Evolutionary conservation across 2,113 vertebrate genomes (phyloP).

Genomic region (Alces alces): DNA sequence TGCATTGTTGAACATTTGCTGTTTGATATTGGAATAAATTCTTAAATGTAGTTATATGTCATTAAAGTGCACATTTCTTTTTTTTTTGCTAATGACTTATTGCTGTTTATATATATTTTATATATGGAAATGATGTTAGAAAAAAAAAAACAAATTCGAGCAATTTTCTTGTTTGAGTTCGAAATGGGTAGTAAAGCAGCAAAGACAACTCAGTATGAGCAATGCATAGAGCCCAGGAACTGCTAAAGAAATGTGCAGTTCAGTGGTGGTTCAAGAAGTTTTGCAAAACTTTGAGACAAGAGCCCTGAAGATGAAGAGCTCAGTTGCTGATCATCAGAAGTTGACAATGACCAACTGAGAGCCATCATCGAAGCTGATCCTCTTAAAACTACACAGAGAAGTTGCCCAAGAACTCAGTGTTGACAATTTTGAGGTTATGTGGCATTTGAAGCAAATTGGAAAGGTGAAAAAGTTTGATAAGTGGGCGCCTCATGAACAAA

Average conservation of each 20-base stretch:
- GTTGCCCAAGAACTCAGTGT: not conserved
- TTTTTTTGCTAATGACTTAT: not conserved
- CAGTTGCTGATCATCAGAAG: not conserved
- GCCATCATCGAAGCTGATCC: not conserved
- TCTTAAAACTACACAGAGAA: not conserved
- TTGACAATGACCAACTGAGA: not conserved
- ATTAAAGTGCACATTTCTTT: not conserved
- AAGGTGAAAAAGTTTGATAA: not conserved
- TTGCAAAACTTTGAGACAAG: not conserved
- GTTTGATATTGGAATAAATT: not conserved
- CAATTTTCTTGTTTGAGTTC: not conserved
- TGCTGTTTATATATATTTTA: not conserved
- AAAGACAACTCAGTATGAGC: not conserved
- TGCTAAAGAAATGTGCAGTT: not conserved
- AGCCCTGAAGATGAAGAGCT: not conserved
- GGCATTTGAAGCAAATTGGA: not conserved
- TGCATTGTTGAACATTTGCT: not conserved
- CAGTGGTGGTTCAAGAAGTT: not conserved
- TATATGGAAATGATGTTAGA: not conserved
- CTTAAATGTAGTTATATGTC: not conserved
- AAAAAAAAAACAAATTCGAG: not conserved
- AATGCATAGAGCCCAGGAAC: not conserved
- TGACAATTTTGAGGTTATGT: not conserved
- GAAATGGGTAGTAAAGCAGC: not conserved
- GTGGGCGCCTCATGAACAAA: not conserved